Conservation (phyloP, 2,888 invertebrate genomes). For the Sinotaia quadrata region DNA sequence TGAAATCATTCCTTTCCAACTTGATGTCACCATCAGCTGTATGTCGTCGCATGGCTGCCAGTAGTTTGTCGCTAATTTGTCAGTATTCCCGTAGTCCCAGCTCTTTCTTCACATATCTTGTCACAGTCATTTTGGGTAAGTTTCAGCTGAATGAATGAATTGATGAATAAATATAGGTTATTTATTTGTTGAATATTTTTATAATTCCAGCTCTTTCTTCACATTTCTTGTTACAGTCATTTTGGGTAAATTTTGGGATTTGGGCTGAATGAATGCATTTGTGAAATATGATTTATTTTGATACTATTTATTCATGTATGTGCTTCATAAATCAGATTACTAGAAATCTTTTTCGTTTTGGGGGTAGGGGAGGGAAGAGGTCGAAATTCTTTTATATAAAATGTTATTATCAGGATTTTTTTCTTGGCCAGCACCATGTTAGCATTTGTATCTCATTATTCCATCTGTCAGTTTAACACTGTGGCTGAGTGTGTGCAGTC, state of each 20-base stretch:
- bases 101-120: constrained; percentile 80
- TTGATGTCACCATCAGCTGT: constrained; percentile 80
- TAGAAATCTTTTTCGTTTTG: too few relatives aligned
- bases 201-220: constrained; percentile 80
- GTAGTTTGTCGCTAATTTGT: constrained; percentile 85
- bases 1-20: constrained; percentile 81
- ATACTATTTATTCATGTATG: too few relatives aligned
- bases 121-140: constrained; percentile 77
- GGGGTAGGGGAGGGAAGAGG: too few relatives aligned
- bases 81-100: constrained; percentile 82
- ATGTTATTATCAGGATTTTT: too few relatives aligned
- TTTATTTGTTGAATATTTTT: constrained; percentile 84
- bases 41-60: constrained; percentile 85
- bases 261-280: neutral
- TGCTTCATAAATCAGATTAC: too few relatives aligned
- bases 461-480: too few relatives aligned
- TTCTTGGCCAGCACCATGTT: too few relatives aligned
- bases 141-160: neutral
- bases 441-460: too few relatives aligned
- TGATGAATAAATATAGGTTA: neutral
- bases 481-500: too few relatives aligned
- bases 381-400: too few relatives aligned
- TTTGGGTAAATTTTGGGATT: constrained; percentile 74
- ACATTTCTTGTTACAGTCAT: constrained; percentile 80
- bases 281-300: too few relatives aligned